Base-by-base conservation (phyloP, 2,797 vertebrate genomes). In the Sebastes vulpes region DNA sequence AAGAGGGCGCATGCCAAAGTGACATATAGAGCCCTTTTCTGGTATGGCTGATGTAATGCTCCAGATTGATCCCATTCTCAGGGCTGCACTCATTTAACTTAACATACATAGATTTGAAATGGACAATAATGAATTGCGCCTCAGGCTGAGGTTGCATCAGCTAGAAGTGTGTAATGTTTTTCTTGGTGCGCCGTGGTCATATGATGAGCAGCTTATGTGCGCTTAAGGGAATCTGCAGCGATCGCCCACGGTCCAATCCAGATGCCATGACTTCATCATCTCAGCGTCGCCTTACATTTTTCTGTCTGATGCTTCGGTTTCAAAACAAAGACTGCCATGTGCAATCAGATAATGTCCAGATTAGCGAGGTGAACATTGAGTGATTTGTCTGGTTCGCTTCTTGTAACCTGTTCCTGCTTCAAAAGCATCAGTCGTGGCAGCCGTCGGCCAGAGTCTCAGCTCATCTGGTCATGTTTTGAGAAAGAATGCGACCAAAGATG, bases 191-290 rank as follows among this genome's bases (percentile, higher is more conserved):
- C 52, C 4, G 9, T 56, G 3, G 46, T 63, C 11, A 12, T 75
- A 66, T 83, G 85, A 90, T 75, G 86, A 89, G 87, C 74, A 78
- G 86, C 85, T 90, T 84, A 86, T 76, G 72, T 75, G 77, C 4
- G 73, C 72, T 86, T 67, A 73, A 75, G 68, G 42, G 63, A 81
- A 77, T 86, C 73, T 74, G 56, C 60, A 20, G 59, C 35, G 1
- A 53, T 65, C 1, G 8, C 31, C 54, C 16, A 4, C 21, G 16
- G 67, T 59, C 66, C 65, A 5, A 46, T 77, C 81, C 84, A 87
- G 66, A 82, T 87, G 86, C 3, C 20, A 28, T 74, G 70, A 89
- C 85, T 53, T 88, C 83, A 81, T 50, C 69, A 38, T 52, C 65
- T 38, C 14, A 57, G 72, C 2, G 23, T 75, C 23, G 23, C 16